Evolutionary conservation across 2,113 vertebrate species (phyloP).

Genomic region (Pao palembangensis): DNA sequence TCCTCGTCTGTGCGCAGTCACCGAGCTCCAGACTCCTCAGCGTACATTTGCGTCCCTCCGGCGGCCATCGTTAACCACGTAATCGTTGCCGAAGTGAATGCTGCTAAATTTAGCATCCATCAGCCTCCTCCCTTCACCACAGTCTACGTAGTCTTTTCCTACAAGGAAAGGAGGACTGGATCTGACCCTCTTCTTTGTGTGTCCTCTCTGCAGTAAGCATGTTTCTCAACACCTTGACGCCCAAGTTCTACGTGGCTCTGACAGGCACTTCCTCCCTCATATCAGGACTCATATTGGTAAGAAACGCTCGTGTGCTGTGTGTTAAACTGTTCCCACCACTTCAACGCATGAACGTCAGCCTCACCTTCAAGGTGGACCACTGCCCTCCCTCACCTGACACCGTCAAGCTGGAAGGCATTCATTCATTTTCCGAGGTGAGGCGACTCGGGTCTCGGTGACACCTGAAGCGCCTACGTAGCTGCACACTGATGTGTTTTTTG

Average conservation of each 20-base stretch:
- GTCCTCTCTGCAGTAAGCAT: conserved; percentile 86
- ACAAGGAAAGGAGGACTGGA: no score
- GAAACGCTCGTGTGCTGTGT: conserved; percentile 28
- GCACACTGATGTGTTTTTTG: no score
- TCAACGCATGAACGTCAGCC: no score
- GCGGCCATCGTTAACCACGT: no score
- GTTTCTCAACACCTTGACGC: conserved; percentile 98
- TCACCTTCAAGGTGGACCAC: neutral
- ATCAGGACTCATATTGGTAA: conserved; percentile 98
- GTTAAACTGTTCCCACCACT: neutral
- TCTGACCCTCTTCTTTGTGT: conserved; percentile 31
- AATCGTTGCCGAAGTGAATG: no score
- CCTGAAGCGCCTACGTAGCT: no score
- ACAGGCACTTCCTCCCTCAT: conserved; percentile 98
- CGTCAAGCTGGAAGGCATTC: conserved; percentile 5
- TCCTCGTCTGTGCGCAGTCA: no score
- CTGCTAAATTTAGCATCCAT: no score
- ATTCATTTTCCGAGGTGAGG: neutral
- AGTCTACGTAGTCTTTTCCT: neutral
- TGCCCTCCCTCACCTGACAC: neutral
- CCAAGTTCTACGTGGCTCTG: conserved; percentile 98
- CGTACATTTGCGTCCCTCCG: no score
- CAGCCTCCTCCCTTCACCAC: neutral
- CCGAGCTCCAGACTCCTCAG: no score
- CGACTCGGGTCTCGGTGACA: neutral